Evolutionary conservation across 2,797 vertebrate species (phyloP), one percentile per base, ranked within the genome.

Genomic region (Thunnus albacares): DNA sequence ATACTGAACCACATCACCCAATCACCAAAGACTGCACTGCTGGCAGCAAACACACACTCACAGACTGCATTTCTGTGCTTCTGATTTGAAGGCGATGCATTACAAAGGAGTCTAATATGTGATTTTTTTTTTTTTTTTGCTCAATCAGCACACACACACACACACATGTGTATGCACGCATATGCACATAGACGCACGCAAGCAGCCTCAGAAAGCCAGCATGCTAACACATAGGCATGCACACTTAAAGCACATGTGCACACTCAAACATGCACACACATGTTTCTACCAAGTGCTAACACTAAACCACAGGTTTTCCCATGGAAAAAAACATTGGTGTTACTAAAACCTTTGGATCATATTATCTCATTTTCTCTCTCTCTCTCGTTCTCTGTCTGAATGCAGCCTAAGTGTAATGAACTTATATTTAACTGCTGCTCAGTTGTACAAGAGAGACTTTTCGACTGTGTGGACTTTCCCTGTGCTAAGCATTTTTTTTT

Each of bases 301-400:
- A 81, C 71, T 69, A 61, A 84, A 72, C 75, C 60, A 65, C 79
- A 57, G 47, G 70, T 74, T 51, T 82, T 75, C 71, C 80, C 49
- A 35, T 71, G 75, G 71, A 84, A 83, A 88, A 90, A 81, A 68
- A 41, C 69, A 77, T 69, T 75, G 62, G 68, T 41, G 66, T 70
- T 47, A 49, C 65, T 86, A 67, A 82, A 88, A 84, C 11, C 68
- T n/a, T 56, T 58, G 58, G 74, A 75, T 84, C 47, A 22, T 51
- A 57, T 80, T 74, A 66, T 58, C 69, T 71, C 28, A 20, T 28
- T 52, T 58, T 66, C 22, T 58, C 14, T 2, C 59, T 2, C 59
- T 49, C 67, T 57, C 57, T 61, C 43, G 49, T 45, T 53, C 47
- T 24, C 64, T 24, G 13, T 65, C 77, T 41, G 28, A 76, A 68